Percentiles rank a stretch among this genome's conserved stretches.
These are phyloP conservation scores for Scaptomyza caliginosa DNA, from an alignment of 2,888 invertebrate genomes.

Conservation along the genomic window DNA sequence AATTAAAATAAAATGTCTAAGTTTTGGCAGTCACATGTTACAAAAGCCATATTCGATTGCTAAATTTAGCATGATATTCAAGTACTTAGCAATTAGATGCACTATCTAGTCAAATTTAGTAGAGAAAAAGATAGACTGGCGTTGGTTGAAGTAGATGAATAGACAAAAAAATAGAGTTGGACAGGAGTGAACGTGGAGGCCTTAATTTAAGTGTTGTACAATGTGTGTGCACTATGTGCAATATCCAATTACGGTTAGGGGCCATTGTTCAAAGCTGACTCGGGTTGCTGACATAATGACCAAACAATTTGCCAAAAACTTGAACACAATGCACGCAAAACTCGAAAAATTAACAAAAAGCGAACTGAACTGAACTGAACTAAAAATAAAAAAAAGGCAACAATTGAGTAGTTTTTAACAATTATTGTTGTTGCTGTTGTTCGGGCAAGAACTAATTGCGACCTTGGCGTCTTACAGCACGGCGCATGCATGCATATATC, in stretches of 20 bases:
- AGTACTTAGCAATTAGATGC: slow-evolving; percentile 21
- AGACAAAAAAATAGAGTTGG: slow-evolving; percentile 12
- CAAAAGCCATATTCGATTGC: background rate
- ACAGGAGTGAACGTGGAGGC: slow-evolving; percentile 24
- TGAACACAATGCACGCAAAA: slow-evolving; percentile 8
- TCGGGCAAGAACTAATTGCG: slow-evolving; percentile 72
- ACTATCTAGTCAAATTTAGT: slow-evolving; percentile 20
- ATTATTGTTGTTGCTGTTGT: slow-evolving; percentile 31
- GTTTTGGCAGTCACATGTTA: background rate
- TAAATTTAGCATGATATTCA: slow-evolving; percentile 1
- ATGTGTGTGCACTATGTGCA: slow-evolving; percentile 30
- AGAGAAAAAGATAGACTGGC: slow-evolving; percentile 13
- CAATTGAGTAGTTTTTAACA: slow-evolving; percentile 37
- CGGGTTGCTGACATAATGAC: slow-evolving; percentile 66
- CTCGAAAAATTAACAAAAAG: background rate
- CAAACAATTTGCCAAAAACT: slow-evolving; percentile 59
- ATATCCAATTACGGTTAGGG: slow-evolving; percentile 44
- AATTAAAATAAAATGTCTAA: background rate
- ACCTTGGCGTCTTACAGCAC: slow-evolving; percentile 55
- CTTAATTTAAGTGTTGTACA: slow-evolving; percentile 5
- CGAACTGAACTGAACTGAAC: slow-evolving; percentile 30
- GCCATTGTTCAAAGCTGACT: slow-evolving; percentile 40
- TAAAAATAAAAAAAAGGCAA: slow-evolving; percentile 34
- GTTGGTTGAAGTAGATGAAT: slow-evolving; percentile 8
- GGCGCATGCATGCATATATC: slow-evolving; percentile 44